phyloP scores from a whole-genome alignment of 2,888 invertebrate species.

The Amiota communis region DNA sequence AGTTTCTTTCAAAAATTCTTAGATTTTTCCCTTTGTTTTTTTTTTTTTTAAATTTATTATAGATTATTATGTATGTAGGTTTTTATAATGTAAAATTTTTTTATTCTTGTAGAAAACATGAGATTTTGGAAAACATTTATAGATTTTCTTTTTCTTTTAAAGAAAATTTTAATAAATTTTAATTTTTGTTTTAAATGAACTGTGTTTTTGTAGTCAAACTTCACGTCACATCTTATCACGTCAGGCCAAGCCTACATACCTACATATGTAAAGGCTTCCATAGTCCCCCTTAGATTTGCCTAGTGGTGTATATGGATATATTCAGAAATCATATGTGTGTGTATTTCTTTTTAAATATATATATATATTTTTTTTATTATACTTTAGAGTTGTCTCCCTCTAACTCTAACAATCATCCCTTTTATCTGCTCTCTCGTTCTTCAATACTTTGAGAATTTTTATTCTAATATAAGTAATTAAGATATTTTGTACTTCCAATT shows the following conservation, averaged over 20 bases:
- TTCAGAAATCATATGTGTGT: background rate
- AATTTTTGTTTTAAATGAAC: background rate
- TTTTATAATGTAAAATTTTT: slow-evolving; percentile 21
- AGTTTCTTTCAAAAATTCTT: slow-evolving; percentile 46
- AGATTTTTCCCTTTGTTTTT: slow-evolving; percentile 35
- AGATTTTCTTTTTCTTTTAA: slow-evolving; percentile 30
- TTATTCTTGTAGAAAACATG: slow-evolving; percentile 35
- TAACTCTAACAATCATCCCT: background rate
- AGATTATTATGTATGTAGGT: slow-evolving; percentile 33
- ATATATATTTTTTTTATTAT: background rate
- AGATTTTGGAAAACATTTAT: slow-evolving; percentile 33
- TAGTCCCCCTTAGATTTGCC: too few relatives aligned
- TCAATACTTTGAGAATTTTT: slow-evolving; percentile 50
- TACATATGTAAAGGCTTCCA: too few relatives aligned
- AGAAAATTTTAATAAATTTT: slow-evolving; percentile 17
- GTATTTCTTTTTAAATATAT: background rate
- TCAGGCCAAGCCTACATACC: too few relatives aligned
- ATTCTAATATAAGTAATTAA: slow-evolving; percentile 39
- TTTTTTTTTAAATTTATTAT: slow-evolving; percentile 25
- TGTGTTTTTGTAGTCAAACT: background rate
- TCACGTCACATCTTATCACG: too few relatives aligned
- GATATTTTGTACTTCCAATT: slow-evolving; percentile 62
- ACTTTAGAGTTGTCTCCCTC: background rate
- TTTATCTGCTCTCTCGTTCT: slow-evolving; percentile 6
- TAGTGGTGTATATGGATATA: too few relatives aligned